Evolutionary conservation across 2,797 vertebrate genomes (phyloP).

Genomic region (Syndactyla subalaris): DNA sequence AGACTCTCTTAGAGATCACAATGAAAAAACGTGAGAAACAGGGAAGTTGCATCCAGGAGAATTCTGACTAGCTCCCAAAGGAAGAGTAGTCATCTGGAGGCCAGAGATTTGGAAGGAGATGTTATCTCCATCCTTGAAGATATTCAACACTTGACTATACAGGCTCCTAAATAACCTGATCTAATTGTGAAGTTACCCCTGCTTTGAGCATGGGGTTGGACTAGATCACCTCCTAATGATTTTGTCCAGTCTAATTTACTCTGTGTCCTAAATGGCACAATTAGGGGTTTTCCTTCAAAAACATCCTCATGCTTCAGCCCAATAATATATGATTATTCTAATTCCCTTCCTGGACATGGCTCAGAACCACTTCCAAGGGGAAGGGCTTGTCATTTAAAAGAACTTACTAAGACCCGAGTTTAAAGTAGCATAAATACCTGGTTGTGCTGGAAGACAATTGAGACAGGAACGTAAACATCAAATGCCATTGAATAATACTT

Average conservation of each 20-base stretch:
- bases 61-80: not conserved
- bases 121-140: not conserved
- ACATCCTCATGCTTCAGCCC: not conserved
- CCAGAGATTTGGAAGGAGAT: not conserved
- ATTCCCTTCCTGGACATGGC: not conserved
- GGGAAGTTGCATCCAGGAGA: not conserved
- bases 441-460: not conserved
- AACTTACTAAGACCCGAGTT: not conserved
- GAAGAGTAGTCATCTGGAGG: not conserved
- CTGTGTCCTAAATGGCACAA: not conserved
- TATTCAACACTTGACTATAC: not conserved
- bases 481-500: not conserved
- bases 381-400: not conserved
- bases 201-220: not conserved
- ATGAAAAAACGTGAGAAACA: not conserved
- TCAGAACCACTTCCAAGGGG: not conserved
- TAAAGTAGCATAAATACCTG: not conserved
- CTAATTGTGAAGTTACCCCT: not conserved
- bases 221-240: not conserved
- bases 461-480: not conserved
- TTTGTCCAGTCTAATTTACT: not conserved
- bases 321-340: not conserved
- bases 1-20: not conserved
- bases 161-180: not conserved
- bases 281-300: not conserved